Evolutionary conservation across 2,797 vertebrate species (phyloP).

Genomic region (Trachops cirrhosus): DNA sequence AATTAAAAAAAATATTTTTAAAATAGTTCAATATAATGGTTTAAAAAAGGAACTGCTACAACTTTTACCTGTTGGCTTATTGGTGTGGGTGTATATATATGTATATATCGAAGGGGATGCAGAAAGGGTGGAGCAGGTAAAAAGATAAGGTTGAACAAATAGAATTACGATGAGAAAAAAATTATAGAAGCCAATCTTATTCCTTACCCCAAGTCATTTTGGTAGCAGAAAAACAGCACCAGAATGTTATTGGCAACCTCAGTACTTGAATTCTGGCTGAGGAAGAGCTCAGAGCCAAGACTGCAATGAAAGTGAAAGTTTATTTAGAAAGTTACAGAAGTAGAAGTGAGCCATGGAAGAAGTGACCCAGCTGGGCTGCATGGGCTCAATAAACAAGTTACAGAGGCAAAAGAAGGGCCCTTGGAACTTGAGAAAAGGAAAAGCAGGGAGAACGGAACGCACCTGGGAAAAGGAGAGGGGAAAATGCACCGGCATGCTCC

Average conservation of each 20-base stretch:
- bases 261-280: not conserved
- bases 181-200: not conserved
- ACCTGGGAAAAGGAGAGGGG: not conserved
- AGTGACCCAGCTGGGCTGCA: not conserved
- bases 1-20: not conserved
- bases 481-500: not conserved
- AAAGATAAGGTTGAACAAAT: not conserved
- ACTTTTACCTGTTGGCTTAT: not conserved
- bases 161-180: slow-evolving; percentile 21
- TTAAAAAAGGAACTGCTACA: not conserved
- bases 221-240: not conserved
- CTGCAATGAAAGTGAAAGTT: not conserved
- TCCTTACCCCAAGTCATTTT: not conserved
- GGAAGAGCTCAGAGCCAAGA: not conserved
- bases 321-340: not conserved
- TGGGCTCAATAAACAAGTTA: not conserved
- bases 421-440: not conserved
- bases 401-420: not conserved
- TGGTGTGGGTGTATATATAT: not conserved
- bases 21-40: slow-evolving; percentile 2
- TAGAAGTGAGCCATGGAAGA: not conserved
- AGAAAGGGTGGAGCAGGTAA: not conserved
- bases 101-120: no score
- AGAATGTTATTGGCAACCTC: not conserved
- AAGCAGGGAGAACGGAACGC: not conserved